These are phyloP conservation scores for Oasisia sp. DNA, from an alignment of 2,888 invertebrate genomes.

Conservation along the genomic window DNA sequence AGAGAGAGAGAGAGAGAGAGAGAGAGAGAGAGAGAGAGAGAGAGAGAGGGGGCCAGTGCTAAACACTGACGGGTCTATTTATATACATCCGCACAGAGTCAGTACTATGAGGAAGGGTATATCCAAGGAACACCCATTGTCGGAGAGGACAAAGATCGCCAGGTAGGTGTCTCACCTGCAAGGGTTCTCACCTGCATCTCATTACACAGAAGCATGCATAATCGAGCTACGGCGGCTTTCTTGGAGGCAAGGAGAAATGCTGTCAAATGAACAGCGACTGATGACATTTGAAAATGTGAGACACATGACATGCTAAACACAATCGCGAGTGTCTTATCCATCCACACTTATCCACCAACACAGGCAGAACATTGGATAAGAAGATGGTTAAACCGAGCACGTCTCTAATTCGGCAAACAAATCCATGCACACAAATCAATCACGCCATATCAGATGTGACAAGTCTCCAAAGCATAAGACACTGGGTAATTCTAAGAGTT, in stretches of 20 bases:
- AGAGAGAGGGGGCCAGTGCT: background rate
- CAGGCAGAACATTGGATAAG: background rate
- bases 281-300: background rate
- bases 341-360: background rate
- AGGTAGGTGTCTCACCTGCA: slow-evolving; percentile 20
- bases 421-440: background rate
- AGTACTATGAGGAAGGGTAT: background rate
- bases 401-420: background rate
- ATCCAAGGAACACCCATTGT: slow-evolving; percentile 24
- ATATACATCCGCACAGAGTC: background rate
- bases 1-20: too few species aligned
- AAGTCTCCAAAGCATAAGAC: background rate
- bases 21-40: too few species aligned
- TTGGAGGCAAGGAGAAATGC: background rate
- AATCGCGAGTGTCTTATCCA: background rate
- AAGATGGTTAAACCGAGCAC: background rate
- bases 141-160: slow-evolving; percentile 37
- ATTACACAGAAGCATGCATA: background rate
- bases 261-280: background rate
- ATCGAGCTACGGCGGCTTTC: background rate
- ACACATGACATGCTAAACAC: background rate
- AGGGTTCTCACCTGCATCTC: background rate
- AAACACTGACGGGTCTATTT: background rate
- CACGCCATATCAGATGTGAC: background rate
- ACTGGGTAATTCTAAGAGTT: background rate